Evolutionary conservation across 2,113 vertebrate genomes (phyloP).

Genomic region (Leucopsar rothschildi): DNA sequence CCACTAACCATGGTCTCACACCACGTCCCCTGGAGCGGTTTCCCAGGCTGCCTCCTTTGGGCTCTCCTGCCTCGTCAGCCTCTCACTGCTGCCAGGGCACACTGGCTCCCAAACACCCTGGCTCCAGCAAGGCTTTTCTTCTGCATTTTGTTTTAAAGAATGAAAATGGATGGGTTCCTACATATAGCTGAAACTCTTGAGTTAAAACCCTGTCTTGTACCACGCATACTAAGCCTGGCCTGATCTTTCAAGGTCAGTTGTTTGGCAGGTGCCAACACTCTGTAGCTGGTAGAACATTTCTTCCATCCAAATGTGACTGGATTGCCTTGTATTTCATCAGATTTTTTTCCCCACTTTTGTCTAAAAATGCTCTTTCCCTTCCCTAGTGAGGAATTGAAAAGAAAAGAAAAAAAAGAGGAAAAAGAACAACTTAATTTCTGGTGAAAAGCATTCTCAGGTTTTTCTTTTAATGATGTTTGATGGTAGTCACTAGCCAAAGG

Average conservation of each 20-base stretch:
- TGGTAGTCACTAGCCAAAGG: neutral
- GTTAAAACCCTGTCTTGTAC: neutral
- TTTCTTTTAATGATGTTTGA: neutral
- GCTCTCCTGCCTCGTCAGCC: neutral
- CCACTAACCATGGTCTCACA: neutral
- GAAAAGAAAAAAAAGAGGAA: no score
- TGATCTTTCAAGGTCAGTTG: conserved; percentile 34
- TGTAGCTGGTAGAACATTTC: neutral
- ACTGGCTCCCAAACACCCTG: neutral
- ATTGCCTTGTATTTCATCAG: neutral
- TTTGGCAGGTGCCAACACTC: conserved; percentile 14
- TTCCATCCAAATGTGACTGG: neutral
- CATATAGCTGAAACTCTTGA: neutral
- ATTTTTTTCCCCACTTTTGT: neutral
- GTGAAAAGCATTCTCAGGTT: neutral
- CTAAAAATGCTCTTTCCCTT: neutral
- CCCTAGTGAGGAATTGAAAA: neutral
- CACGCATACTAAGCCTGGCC: neutral
- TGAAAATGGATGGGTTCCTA: neutral
- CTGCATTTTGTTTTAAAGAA: neutral
- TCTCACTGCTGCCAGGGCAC: neutral
- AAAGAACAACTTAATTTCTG: neutral
- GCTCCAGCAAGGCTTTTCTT: neutral
- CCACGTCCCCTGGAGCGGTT: neutral
- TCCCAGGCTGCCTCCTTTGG: neutral